These are phyloP conservation scores for Albula goreensis DNA, from an alignment of 2,113 vertebrate genomes.

Conservation along the genomic window DNA sequence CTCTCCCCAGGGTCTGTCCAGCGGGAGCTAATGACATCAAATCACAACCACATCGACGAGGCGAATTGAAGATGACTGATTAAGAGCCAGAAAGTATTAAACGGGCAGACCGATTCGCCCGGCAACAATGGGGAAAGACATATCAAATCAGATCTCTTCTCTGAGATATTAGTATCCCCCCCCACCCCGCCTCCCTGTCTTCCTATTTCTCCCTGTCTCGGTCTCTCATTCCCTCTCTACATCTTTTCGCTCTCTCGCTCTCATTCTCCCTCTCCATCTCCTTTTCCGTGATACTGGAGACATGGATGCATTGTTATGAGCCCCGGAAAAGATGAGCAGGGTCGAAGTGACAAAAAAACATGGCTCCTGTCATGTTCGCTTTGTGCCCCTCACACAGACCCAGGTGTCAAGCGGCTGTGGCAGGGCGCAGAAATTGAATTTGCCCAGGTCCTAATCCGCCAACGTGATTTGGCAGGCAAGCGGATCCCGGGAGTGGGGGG, in stretches of 20 bases:
- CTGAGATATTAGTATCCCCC: slow-evolving; percentile 81
- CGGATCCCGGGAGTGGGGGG: slow-evolving; percentile 63
- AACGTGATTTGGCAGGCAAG: slow-evolving; percentile 71
- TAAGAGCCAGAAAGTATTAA: slow-evolving; percentile 85
- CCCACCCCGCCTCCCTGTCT: slow-evolving; percentile 34
- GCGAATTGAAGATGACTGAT: slow-evolving; percentile 82
- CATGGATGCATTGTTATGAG: slow-evolving; percentile 78
- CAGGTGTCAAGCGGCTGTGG: slow-evolving; percentile 65
- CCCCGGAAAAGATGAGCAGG: slow-evolving; percentile 70
- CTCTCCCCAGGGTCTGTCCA: slow-evolving; percentile 30
- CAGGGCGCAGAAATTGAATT: slow-evolving; percentile 76
- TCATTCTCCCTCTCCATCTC: not conserved
- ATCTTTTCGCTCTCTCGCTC: not conserved
- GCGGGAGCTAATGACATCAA: slow-evolving; percentile 38
- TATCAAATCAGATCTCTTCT: slow-evolving; percentile 86
- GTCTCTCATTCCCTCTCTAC: not conserved
- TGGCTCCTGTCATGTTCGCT: slow-evolving; percentile 86
- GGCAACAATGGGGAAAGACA: slow-evolving; percentile 84
- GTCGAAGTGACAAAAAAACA: slow-evolving; percentile 78
- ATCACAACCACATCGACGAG: slow-evolving; percentile 43
- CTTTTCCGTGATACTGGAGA: slow-evolving; percentile 61
- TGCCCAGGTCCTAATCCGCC: slow-evolving; percentile 79
- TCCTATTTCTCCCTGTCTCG: slow-evolving; percentile 26
- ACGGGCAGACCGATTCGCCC: slow-evolving; percentile 78
- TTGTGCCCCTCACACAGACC: slow-evolving; percentile 73